These are phyloP conservation scores for Melikaiella ostensackeni DNA, from an alignment of 2,888 invertebrate species.

Conservation along the genomic window DNA sequence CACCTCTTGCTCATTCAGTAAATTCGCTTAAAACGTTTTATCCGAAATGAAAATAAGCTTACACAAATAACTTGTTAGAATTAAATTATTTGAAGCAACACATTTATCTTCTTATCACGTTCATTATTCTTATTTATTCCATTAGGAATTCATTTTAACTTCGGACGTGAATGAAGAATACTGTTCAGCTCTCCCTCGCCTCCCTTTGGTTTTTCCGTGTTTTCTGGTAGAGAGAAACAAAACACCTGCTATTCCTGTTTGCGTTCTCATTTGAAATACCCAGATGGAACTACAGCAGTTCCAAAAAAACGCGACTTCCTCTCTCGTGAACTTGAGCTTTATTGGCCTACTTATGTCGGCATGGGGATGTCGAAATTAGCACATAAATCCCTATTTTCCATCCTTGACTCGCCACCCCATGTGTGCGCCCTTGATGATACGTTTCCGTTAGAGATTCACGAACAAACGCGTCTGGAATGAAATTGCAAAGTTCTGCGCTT, in stretches of 20 bases:
- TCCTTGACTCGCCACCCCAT: constrained; percentile 47
- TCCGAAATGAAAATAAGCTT: not conserved
- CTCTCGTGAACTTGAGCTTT: constrained; percentile 14
- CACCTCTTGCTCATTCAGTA: too few species aligned
- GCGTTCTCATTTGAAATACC: constrained; percentile 22
- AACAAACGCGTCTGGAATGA: constrained; percentile 26
- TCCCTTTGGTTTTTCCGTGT: not conserved
- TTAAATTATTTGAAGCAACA: not conserved
- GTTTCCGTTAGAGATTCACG: constrained; percentile 36
- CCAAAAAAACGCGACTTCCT: constrained; percentile 10
- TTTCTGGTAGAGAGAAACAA: not conserved
- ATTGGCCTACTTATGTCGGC: constrained; percentile 9
- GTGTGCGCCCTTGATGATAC: constrained; percentile 41
- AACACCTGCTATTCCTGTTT: constrained; percentile 5
- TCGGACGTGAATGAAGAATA: constrained; percentile 25
- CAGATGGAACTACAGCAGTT: constrained; percentile 14
- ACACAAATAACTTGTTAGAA: not conserved
- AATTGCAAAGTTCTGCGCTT: constrained; percentile 14
- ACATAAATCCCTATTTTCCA: constrained; percentile 31
- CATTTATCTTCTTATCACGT: not conserved
- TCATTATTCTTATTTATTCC: constrained; percentile 20
- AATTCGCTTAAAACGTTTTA: not conserved
- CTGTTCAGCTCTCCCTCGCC: not conserved
- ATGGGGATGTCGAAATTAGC: constrained; percentile 32
- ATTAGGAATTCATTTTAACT: constrained; percentile 15